Evolutionary conservation across 2,797 vertebrate species (phyloP).

Genomic region (Halcyon chelicuti): DNA sequence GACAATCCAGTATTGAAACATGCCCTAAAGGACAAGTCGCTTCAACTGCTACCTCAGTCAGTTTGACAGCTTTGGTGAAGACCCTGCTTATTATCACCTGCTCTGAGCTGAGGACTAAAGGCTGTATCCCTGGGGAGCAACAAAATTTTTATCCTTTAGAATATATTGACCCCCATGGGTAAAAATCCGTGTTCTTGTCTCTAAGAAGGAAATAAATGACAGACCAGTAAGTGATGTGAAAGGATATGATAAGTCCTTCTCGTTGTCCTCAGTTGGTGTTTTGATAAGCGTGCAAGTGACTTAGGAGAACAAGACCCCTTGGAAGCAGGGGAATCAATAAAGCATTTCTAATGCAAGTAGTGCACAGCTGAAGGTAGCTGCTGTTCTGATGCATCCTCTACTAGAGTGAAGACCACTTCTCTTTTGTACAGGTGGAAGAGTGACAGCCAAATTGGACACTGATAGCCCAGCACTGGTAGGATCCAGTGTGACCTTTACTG

Average conservation of each 20-base stretch:
- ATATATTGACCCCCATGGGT: not conserved
- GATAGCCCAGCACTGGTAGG: constrained; percentile 92
- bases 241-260: not conserved
- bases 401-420: not conserved
- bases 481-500: constrained; percentile 86
- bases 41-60: not conserved
- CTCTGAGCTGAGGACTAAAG: not conserved
- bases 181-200: not conserved
- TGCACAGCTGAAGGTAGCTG: not conserved
- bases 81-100: not conserved
- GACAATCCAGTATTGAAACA: not conserved
- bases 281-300: not conserved
- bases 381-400: not conserved
- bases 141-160: not conserved
- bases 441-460: constrained; percentile 84
- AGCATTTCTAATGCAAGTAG: not conserved
- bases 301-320: not conserved
- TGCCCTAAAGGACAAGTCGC: not conserved
- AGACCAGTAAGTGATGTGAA: not conserved
- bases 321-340: not conserved
- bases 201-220: not conserved
- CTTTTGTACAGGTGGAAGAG: constrained; percentile 76
- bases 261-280: not conserved
- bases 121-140: not conserved
- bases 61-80: not conserved